Conservation (phyloP, 2,888 invertebrate genomes). For the Ectobius pallidus region DNA sequence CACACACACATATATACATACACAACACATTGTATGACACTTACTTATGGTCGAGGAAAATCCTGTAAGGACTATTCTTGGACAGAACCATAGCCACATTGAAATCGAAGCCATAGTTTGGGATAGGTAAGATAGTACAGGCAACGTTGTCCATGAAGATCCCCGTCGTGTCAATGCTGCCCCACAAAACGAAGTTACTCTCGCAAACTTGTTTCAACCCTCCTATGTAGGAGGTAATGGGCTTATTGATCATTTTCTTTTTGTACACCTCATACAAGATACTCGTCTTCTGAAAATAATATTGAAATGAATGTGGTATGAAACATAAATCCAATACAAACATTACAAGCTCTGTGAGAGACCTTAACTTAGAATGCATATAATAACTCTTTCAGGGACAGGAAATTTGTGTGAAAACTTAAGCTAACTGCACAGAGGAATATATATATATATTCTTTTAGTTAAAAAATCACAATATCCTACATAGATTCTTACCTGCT, state of each 20-base stretch:
- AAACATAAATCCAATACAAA: too few species aligned
- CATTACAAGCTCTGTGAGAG: too few species aligned
- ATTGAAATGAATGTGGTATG: too few species aligned
- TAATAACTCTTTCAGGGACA: too few species aligned
- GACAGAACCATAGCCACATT: background rate
- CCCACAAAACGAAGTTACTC: background rate
- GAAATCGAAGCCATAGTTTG: background rate
- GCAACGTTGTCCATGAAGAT: background rate
- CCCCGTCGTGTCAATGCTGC: background rate
- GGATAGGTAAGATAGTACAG: background rate
- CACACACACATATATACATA: too few species aligned
- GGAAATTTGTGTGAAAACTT: too few species aligned
- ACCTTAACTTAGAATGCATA: too few species aligned
- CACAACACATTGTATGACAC: too few species aligned
- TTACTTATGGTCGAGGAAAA: background rate
- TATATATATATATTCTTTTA: too few species aligned
- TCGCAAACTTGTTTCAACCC: background rate
- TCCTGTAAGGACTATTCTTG: constrained; percentile 4
- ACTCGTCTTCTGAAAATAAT: background rate
- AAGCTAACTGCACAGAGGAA: too few species aligned
- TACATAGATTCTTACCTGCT: too few species aligned
- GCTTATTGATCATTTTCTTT: background rate
- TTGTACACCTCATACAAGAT: background rate
- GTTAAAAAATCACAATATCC: too few species aligned
- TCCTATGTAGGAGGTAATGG: background rate